Conservation (phyloP, 2,113 vertebrate genomes). For the Heloderma charlesbogerti region DNA sequence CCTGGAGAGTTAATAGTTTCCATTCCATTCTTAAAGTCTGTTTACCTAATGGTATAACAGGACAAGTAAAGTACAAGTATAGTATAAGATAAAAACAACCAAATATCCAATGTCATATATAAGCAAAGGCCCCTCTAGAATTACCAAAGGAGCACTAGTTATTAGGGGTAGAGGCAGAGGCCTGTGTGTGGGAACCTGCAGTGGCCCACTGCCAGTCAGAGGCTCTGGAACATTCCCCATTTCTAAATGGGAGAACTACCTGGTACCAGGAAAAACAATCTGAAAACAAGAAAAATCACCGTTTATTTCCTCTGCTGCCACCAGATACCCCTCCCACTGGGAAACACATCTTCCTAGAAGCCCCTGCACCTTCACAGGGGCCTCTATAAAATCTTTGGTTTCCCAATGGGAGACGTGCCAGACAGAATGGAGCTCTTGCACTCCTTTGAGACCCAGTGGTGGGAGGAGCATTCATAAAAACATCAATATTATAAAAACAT, state of each 20-base stretch:
- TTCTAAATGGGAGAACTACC: background rate
- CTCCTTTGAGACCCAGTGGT: background rate
- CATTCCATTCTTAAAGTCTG: background rate
- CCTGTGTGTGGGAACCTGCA: background rate
- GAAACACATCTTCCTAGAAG: background rate
- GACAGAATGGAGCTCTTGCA: background rate
- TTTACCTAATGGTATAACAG: background rate
- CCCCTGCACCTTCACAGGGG: background rate
- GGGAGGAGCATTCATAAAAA: background rate
- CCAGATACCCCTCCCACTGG: background rate
- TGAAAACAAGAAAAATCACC: background rate
- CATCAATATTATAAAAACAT: too few species aligned
- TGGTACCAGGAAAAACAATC: background rate
- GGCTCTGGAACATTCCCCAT: background rate
- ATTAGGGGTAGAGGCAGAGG: background rate
- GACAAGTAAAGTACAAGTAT: background rate
- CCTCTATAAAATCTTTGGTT: background rate
- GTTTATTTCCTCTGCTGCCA: background rate
- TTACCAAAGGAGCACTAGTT: background rate
- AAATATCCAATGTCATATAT: too few species aligned
- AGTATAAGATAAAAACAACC: background rate
- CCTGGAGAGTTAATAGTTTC: constrained; percentile 15
- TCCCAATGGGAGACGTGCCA: background rate
- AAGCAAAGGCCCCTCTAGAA: background rate
- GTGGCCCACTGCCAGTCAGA: background rate